phyloP scores from a whole-genome alignment of 2,797 vertebrate species.

The Chaenodraco wilsoni region DNA sequence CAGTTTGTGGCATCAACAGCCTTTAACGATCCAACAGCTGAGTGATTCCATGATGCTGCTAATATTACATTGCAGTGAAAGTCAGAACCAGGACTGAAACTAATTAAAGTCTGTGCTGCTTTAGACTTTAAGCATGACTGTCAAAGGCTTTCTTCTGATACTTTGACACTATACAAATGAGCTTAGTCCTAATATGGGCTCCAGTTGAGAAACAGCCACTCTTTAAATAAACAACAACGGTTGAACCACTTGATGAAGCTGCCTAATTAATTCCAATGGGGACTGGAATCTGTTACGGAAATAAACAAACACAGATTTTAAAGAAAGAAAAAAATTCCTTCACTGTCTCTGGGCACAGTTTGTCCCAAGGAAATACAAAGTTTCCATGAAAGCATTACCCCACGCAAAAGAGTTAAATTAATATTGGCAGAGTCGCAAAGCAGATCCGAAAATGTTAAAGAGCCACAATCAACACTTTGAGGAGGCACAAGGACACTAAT shows the following conservation, averaged over 20 bases:
- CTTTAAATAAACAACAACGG: slow-evolving; percentile 43
- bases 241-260: slow-evolving; percentile 32
- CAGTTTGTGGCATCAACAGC: slow-evolving; percentile 1
- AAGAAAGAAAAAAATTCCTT: background rate
- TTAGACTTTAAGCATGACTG: background rate
- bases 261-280: slow-evolving; percentile 40
- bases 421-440: slow-evolving; percentile 10
- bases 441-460: slow-evolving; percentile 26
- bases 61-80: background rate
- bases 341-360: background rate
- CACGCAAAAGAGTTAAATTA: background rate
- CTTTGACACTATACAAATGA: background rate
- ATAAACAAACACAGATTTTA: slow-evolving; percentile 21
- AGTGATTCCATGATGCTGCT: background rate
- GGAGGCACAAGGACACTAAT: background rate
- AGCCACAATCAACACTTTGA: background rate
- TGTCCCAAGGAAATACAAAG: background rate
- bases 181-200: slow-evolving; percentile 18
- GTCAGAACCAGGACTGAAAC: background rate
- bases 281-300: slow-evolving; percentile 8
- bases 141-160: background rate
- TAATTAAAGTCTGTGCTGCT: background rate
- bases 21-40: background rate
- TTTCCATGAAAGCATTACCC: background rate
- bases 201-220: slow-evolving; percentile 22